Conservation (phyloP, 1,140 invertebrate species). For the Trichogramma pretiosum region DNA sequence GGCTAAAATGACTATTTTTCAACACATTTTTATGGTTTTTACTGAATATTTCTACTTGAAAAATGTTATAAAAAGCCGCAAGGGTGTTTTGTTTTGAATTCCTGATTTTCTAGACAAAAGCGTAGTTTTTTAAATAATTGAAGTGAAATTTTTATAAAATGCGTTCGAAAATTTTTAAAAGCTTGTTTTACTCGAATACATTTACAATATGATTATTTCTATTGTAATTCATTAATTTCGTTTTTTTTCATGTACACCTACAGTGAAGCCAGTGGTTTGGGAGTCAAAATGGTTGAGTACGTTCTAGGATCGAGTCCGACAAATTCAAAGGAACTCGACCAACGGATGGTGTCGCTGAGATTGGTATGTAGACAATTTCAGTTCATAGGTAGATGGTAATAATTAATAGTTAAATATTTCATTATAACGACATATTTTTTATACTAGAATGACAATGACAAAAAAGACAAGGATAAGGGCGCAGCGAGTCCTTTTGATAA, state of each 20-base stretch:
- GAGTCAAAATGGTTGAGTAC: slow-evolving; percentile 98
- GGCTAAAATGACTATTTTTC: too few species aligned
- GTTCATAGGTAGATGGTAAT: too few species aligned
- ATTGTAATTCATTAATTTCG: slow-evolving; percentile 1
- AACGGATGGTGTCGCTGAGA: slow-evolving; percentile 62
- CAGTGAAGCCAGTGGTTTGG: slow-evolving; percentile 69
- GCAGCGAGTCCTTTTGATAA: slow-evolving; percentile 42
- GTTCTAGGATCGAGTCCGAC: slow-evolving; percentile 87
- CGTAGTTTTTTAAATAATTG: too few species aligned
- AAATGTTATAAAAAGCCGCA: too few species aligned
- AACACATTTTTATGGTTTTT: too few species aligned
- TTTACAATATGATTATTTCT: too few species aligned
- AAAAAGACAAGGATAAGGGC: slow-evolving; percentile 46
- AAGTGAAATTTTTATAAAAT: too few species aligned
- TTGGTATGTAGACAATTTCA: slow-evolving; percentile 44
- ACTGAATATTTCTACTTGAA: too few species aligned
- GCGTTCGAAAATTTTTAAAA: not conserved
- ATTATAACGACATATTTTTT: too few species aligned
- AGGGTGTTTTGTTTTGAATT: too few species aligned
- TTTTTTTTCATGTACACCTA: slow-evolving; percentile 3
- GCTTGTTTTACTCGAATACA: not conserved
- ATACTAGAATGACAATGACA: slow-evolving; percentile 45
- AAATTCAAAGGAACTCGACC: slow-evolving; percentile 57
- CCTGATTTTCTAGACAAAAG: too few species aligned
- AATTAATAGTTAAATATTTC: too few species aligned